Conservation (phyloP, 2,888 invertebrate genomes). For the Himalopsyche japonica region DNA sequence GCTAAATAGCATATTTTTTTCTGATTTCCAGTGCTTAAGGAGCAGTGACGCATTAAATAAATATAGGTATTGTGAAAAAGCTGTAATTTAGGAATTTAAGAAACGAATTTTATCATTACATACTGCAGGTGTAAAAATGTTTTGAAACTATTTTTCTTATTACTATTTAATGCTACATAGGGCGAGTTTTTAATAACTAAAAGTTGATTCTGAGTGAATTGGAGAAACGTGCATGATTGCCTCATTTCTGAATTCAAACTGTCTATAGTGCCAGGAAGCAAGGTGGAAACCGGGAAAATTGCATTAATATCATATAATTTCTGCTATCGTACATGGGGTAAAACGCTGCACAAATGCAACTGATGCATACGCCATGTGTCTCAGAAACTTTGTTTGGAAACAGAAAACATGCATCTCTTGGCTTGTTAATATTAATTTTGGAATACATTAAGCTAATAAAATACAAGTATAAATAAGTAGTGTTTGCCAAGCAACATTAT, state of each 20-base stretch:
- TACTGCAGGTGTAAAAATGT: too few relatives aligned
- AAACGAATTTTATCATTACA: too few relatives aligned
- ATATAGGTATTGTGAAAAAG: too few relatives aligned
- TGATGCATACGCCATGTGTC: background rate
- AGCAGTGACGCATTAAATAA: background rate
- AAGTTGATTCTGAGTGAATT: background rate
- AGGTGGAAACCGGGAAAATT: conserved; percentile 19
- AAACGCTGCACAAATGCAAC: background rate
- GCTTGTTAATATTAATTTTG: too few relatives aligned
- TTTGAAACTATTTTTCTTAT: too few relatives aligned
- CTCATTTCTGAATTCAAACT: conserved; percentile 10
- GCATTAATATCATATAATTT: conserved; percentile 34
- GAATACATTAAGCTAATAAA: too few relatives aligned
- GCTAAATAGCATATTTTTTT: too few relatives aligned
- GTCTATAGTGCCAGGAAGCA: background rate
- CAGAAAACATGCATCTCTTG: too few relatives aligned
- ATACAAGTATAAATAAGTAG: too few relatives aligned
- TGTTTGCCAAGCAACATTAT: too few relatives aligned
- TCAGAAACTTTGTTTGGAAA: background rate
- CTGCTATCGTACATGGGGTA: conserved; percentile 8
- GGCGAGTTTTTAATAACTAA: background rate
- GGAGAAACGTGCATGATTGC: conserved; percentile 1
- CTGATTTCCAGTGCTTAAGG: too few relatives aligned
- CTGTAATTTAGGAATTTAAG: too few relatives aligned
- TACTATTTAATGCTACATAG: background rate